Base-by-base conservation (phyloP, 2,113 vertebrate genomes). In the Pogona vitticeps region DNA sequence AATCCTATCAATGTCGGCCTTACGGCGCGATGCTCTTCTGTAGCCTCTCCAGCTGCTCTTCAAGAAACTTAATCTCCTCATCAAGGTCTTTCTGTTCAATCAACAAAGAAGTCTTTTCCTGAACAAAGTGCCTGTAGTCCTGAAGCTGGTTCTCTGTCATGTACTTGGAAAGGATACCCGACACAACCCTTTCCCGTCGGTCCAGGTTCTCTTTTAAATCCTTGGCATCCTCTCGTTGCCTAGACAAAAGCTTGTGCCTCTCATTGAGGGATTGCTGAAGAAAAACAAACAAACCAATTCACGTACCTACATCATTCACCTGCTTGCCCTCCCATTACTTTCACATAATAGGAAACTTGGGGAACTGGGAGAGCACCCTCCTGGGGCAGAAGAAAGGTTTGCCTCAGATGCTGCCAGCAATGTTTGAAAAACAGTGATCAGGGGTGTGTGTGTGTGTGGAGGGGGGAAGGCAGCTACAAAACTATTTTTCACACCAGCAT, bases 121-220 rank as follows among this genome's bases (percentile, higher is more conserved):
- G 97, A 8, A 99, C 92, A 58, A 98, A 98, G 91, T 90, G 90
- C 0, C 93, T 93, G 90, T 99, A 99, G 93, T 97, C 95, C 80
- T 92, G 96, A 88, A 99, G 96, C 95, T 98, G 97, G 78, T 95
- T 86, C 0, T 94, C 84, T 0, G 94, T 94, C 93, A 99, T 96
- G 89, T 98, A 97, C 9, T 95, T 97, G n/a, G 94, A 94, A 38
- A 99, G 96, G 94, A 98, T 97, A 5, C 94, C 95, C 0, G 97
- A 97, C 75, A 99, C 97, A 76, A 98, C 94, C 26, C 96, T 96
- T 89, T 98, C 98, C n/a, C 98, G 93, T 0, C 98, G 96, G 13
- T 98, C 98, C 90, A 99, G 95, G 67, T 99, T 98, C 13, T 98
- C 97, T 88, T 99, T 99, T 92, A 99, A 95, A 82, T 99, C 98